A percentile compares a stretch with the other conserved stretches of the same genome.
phyloP scores from a whole-genome alignment of 2,888 invertebrate species.

The Stenolophus ochropezus region DNA sequence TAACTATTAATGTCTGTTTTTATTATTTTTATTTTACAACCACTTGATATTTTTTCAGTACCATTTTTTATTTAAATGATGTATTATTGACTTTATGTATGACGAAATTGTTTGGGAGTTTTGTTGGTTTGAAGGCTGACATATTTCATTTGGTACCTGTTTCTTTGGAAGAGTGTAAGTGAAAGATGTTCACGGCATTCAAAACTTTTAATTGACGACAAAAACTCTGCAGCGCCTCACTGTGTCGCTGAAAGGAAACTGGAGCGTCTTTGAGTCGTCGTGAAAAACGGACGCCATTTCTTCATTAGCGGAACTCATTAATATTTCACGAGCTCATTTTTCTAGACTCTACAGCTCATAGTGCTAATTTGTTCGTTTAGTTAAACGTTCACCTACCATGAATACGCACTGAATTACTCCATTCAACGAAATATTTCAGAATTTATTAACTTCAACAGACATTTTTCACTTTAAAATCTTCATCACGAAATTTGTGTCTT shows the following conservation, averaged over 20 bases:
- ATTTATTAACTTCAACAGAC: slow-evolving; percentile 15
- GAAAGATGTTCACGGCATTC: slow-evolving; percentile 17
- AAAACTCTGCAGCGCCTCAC: slow-evolving; percentile 22
- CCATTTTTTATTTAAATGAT: neutral
- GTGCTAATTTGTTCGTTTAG: slow-evolving; percentile 51
- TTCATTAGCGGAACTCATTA: slow-evolving; percentile 57
- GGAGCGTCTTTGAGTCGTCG: slow-evolving; percentile 29
- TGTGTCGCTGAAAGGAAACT: slow-evolving; percentile 24
- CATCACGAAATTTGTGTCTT: neutral
- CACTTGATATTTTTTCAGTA: too few relatives aligned
- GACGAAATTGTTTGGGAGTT: neutral
- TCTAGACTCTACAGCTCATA: slow-evolving; percentile 33
- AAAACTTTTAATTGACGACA: slow-evolving; percentile 44
- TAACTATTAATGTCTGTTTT: too few relatives aligned
- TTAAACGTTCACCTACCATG: slow-evolving; percentile 36
- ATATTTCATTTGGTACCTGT: slow-evolving; percentile 27
- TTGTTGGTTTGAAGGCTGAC: neutral
- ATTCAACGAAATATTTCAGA: slow-evolving; percentile 6
- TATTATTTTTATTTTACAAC: too few relatives aligned
- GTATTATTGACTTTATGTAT: neutral
- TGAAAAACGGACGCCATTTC: slow-evolving; percentile 50
- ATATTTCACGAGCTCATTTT: slow-evolving; percentile 48
- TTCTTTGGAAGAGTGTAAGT: slow-evolving; percentile 5
- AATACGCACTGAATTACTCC: slow-evolving; percentile 27
- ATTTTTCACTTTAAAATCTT: neutral